These are phyloP conservation scores for Oscheius sp. DNA, from an alignment of 2,888 invertebrate genomes.

Conservation along the genomic window DNA sequence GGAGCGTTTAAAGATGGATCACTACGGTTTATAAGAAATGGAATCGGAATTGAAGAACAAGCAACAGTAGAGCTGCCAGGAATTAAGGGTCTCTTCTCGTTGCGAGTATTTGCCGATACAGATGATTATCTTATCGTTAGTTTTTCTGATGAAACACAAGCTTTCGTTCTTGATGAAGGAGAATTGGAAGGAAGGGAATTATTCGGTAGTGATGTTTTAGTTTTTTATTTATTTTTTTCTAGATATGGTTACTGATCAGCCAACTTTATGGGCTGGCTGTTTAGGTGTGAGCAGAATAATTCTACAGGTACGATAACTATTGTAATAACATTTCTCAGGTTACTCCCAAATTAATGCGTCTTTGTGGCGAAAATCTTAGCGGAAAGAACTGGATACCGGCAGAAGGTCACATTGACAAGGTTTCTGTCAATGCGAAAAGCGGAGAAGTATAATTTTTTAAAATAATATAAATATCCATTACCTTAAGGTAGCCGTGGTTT, in stretches of 20 bases:
- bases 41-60: slow-evolving; percentile 88
- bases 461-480: background rate
- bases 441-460: slow-evolving; percentile 60
- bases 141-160: slow-evolving; percentile 89
- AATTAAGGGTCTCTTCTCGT: slow-evolving; percentile 75
- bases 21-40: slow-evolving; percentile 93
- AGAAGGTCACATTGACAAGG: slow-evolving; percentile 47
- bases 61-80: slow-evolving; percentile 92
- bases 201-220: slow-evolving; percentile 31
- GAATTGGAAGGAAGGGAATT: slow-evolving; percentile 85
- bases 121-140: slow-evolving; percentile 90
- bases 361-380: slow-evolving; percentile 78
- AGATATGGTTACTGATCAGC: slow-evolving; percentile 88
- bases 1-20: slow-evolving; percentile 97
- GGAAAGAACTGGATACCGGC: slow-evolving; percentile 38
- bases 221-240: slow-evolving; percentile 74
- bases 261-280: slow-evolving; percentile 90
- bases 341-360: slow-evolving; percentile 80
- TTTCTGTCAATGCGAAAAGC: slow-evolving; percentile 64
- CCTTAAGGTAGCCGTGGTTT: slow-evolving; percentile 49
- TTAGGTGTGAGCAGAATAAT: slow-evolving; percentile 31
- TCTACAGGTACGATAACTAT: slow-evolving; percentile 41
- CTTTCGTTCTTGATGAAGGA: slow-evolving; percentile 85
- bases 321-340: slow-evolving; percentile 76
- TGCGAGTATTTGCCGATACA: slow-evolving; percentile 34